These are phyloP conservation scores for Melanocharis versteri DNA, from an alignment of 2,113 vertebrate genomes.

Conservation along the genomic window DNA sequence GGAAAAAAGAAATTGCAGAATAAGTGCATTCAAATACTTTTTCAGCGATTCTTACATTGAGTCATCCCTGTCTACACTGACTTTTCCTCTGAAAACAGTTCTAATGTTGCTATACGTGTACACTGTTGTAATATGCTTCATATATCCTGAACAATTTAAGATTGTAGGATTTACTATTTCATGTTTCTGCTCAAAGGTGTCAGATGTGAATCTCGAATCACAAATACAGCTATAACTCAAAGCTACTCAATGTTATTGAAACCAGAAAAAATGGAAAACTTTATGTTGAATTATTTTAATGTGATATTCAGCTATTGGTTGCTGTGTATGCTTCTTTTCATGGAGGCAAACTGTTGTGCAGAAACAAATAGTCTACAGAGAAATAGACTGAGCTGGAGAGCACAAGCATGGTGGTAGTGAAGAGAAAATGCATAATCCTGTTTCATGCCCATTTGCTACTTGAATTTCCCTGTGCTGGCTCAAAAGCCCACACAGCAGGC, in stretches of 20 bases:
- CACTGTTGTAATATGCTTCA: background rate
- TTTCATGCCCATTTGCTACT: slow-evolving; percentile 11
- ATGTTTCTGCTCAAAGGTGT: background rate
- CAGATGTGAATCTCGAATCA: background rate
- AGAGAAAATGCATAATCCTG: background rate
- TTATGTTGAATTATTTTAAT: background rate
- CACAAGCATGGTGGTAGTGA: background rate
- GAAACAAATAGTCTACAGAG: background rate
- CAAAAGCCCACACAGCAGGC: background rate
- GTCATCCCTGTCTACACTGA: background rate
- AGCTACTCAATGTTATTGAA: background rate
- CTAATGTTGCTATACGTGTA: background rate
- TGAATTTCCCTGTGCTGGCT: background rate
- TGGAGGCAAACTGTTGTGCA: background rate
- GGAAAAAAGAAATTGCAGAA: background rate
- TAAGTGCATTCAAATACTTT: background rate
- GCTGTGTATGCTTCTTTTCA: background rate
- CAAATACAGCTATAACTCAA: background rate
- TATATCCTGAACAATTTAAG: background rate
- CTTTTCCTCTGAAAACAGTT: background rate
- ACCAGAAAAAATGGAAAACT: background rate
- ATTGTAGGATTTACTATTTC: background rate
- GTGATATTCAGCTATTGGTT: background rate
- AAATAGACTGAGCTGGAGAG: background rate
- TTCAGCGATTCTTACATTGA: background rate